Percentiles rank a stretch among this genome's conserved stretches.
Evolutionary conservation across 2,113 vertebrate genomes (phyloP).

Genomic region (Upupa epops): DNA sequence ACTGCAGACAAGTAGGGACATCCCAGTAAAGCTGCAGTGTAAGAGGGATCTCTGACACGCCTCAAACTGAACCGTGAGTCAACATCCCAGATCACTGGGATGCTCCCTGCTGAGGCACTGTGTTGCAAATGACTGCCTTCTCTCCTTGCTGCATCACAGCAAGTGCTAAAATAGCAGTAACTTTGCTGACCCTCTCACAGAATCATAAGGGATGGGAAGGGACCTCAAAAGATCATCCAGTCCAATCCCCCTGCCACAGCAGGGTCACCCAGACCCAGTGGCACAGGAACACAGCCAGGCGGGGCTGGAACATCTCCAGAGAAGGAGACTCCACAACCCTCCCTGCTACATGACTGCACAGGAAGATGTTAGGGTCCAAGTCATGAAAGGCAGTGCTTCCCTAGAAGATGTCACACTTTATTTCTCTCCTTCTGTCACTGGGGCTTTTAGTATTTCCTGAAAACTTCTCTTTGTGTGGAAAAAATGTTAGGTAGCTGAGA

Average conservation of each 20-base stretch:
- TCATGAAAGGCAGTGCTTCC: neutral
- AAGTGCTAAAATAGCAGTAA: neutral
- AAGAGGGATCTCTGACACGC: neutral
- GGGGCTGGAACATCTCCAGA: too few relatives aligned
- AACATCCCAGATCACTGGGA: neutral
- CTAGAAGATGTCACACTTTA: neutral
- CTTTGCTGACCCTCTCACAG: neutral
- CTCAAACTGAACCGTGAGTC: neutral
- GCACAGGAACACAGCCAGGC: too few relatives aligned
- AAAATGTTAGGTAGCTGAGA: neutral
- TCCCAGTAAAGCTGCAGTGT: neutral
- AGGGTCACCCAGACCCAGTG: too few relatives aligned
- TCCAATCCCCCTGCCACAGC: too few relatives aligned
- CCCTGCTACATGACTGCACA: neutral
- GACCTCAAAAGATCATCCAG: too few relatives aligned
- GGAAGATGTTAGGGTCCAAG: neutral
- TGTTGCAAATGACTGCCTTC: neutral
- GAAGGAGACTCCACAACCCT: too few relatives aligned
- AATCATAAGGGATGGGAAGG: too few relatives aligned
- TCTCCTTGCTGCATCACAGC: neutral
- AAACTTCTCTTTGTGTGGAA: neutral
- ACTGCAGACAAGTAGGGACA: neutral
- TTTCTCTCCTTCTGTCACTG: neutral
- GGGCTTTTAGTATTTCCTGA: neutral
- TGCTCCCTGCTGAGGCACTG: neutral